phyloP scores from a whole-genome alignment of 2,888 invertebrate genomes.

The Halictus quadricinctus region DNA sequence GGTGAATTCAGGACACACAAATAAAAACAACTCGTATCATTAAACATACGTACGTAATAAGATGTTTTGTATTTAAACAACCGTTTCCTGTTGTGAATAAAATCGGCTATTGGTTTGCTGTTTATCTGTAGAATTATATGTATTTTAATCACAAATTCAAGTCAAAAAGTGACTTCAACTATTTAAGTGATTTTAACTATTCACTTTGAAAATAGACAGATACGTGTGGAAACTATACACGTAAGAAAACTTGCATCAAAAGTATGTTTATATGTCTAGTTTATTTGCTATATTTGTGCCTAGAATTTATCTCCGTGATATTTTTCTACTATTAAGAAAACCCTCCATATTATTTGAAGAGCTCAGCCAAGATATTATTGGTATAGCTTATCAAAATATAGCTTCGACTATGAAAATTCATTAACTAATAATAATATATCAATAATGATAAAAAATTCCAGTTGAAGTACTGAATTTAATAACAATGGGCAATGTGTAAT shows the following conservation, averaged over 20 bases:
- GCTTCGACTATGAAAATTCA: constrained; percentile 66
- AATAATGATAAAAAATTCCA: constrained; percentile 41
- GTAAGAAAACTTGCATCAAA: no score
- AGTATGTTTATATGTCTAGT: background rate
- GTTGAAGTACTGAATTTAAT: background rate
- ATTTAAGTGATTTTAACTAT: background rate
- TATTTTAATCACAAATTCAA: background rate
- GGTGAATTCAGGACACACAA: background rate
- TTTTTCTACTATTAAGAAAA: background rate
- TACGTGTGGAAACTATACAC: no score
- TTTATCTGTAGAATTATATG: background rate
- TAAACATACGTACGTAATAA: background rate
- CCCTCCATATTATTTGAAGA: constrained; percentile 71
- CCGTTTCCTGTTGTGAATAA: background rate
- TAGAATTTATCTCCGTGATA: background rate
- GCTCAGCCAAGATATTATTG: constrained; percentile 73
- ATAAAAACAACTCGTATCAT: background rate
- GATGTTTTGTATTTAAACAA: background rate
- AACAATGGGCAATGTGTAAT: constrained; percentile 3
- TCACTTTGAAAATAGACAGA: background rate
- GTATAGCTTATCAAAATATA: background rate
- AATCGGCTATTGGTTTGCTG: background rate
- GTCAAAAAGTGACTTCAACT: background rate
- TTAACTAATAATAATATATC: constrained; percentile 68
- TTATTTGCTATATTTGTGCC: background rate